Base-by-base conservation (phyloP, 2,888 invertebrate species). In the Nymphalis urticae region DNA sequence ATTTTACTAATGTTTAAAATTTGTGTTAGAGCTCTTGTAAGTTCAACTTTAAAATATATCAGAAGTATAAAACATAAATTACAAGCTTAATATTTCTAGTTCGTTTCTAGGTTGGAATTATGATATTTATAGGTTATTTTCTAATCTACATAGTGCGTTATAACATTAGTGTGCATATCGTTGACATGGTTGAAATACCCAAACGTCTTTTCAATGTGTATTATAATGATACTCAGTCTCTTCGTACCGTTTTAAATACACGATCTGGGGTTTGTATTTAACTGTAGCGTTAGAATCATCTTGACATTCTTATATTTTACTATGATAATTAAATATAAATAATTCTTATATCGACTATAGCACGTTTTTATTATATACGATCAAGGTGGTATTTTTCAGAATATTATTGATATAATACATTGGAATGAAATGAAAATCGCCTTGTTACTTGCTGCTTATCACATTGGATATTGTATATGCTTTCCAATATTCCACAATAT, bases 71-170 rank as follows among this genome's bases (percentile, higher is more conserved):
- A 19, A 42, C 10, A 42, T 42, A 10, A 56, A 16, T n/a, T 42
- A 19, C 1, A 42, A n/a, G 17, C 42, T 50, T 27, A 53, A 47
- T 61, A 60, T 53, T 66, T 60, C 36, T 21, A 36, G 21, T 64
- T 71, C 54, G 69, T 72, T 83, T 82, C 47, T 77, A 86, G 86
- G 84, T 90, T 64, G 83, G 95, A 89, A 93, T 81, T 83, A 95
- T 89, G 88, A 95, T 82, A 79, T 95, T 84, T 93, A 92, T 76
- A 83, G 95, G 80, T 10, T 95, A 75, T 89, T 94, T 87, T 82
- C 91, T 78, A 77, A 82, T 85, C 59, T 90, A 89, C 73, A 69
- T 89, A 8, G 88, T 90, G 2, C 85, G 92, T 21, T 87, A 90
- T 74, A 89, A 90, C 68, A 72, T 92, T n/a, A 90, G 92, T 74